Conservation (phyloP, 1,140 invertebrate genomes). For the Pseudomyrmex concolor region DNA sequence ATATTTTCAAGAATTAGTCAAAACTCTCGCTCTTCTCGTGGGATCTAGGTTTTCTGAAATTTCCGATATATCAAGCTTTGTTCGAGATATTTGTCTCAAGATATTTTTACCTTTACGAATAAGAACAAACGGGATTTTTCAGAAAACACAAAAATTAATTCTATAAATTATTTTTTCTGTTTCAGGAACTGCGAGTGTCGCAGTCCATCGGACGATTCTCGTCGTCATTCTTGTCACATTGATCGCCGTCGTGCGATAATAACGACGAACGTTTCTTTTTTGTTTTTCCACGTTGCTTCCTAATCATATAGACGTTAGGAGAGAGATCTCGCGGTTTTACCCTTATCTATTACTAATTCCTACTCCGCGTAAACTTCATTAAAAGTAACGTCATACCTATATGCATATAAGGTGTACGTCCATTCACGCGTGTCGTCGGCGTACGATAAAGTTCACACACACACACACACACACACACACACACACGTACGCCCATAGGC, state of each 20-base stretch:
- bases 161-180: conserved; percentile 7
- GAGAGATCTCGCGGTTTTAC: conserved; percentile 61
- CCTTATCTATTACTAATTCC: conserved; percentile 66
- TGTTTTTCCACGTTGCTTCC: conserved; percentile 67
- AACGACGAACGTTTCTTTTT: conserved; percentile 26
- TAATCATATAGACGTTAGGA: conserved; percentile 58
- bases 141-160: not conserved
- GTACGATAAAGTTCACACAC: conserved; percentile 4
- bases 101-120: not conserved
- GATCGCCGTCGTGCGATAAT: conserved; percentile 69
- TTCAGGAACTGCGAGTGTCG: conserved; percentile 47
- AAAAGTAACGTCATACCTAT: conserved; percentile 65
- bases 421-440: conserved; percentile 36
- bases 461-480: not conserved
- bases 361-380: conserved; percentile 66
- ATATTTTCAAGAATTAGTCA: not conserved
- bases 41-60: not conserved
- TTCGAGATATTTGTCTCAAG: not conserved
- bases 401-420: conserved; percentile 61
- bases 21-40: not conserved
- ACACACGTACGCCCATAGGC: conserved; percentile 58
- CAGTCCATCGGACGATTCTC: conserved; percentile 56
- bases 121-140: conserved; percentile 7
- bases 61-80: not conserved
- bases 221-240: conserved; percentile 51